A percentile compares a stretch with the other conserved stretches of the same genome.
phyloP scores from a whole-genome alignment of 2,113 vertebrate genomes.

The Spilogale gracilis region DNA sequence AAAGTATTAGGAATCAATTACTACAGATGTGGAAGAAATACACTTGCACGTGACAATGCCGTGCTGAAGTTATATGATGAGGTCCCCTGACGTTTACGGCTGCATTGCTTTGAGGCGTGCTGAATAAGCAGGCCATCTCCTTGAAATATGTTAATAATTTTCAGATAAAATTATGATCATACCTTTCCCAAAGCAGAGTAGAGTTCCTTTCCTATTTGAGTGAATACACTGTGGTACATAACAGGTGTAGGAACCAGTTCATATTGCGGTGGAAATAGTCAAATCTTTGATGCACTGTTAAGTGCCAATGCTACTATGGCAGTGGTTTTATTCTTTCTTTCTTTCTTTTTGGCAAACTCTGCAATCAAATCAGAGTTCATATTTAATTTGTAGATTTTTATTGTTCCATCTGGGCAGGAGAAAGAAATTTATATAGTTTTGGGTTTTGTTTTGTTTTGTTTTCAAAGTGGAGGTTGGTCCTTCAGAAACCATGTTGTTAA shows the following conservation, averaged over 20 bases:
- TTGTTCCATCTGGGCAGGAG: slow-evolving; percentile 57
- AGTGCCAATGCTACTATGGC: slow-evolving; percentile 83
- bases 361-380: slow-evolving; percentile 45
- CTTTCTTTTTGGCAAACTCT: slow-evolving; percentile 58
- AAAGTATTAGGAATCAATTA: slow-evolving; percentile 44
- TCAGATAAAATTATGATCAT: slow-evolving; percentile 75
- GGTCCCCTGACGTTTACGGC: background rate
- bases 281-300: slow-evolving; percentile 83
- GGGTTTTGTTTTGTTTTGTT: slow-evolving; percentile 13
- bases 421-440: slow-evolving; percentile 65
- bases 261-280: slow-evolving; percentile 74
- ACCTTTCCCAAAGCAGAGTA: slow-evolving; percentile 67
- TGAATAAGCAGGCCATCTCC: slow-evolving; percentile 50
- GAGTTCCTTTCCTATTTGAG: slow-evolving; percentile 63
- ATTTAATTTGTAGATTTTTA: slow-evolving; percentile 71
- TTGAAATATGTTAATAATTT: slow-evolving; percentile 59
- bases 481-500: slow-evolving; percentile 27
- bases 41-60: background rate
- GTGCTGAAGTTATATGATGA: background rate
- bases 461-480: slow-evolving; percentile 57
- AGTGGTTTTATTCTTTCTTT: background rate
- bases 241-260: slow-evolving; percentile 68
- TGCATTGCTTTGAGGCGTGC: background rate
- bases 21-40: slow-evolving; percentile 26
- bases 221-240: slow-evolving; percentile 73